phyloP scores from a whole-genome alignment of 1,140 invertebrate genomes.

The Trachymyrmex cornetzi region DNA sequence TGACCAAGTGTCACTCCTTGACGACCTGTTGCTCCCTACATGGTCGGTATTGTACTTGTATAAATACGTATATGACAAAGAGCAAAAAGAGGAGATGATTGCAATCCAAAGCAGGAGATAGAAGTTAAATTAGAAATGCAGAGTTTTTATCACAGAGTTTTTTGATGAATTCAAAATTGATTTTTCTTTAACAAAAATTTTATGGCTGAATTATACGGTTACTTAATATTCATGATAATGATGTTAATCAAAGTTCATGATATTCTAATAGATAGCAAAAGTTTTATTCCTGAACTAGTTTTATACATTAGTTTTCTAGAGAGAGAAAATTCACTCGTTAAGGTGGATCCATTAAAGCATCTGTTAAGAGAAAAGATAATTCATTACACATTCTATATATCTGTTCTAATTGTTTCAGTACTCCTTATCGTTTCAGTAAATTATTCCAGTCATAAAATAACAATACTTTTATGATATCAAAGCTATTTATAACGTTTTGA shows the following conservation, averaged over 20 bases:
- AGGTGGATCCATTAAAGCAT: neutral
- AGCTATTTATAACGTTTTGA: neutral
- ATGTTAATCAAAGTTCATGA: neutral
- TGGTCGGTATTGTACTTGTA: neutral
- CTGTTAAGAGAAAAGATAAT: slow-evolving; percentile 11
- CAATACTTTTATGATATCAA: neutral
- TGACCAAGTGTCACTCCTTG: slow-evolving; percentile 33
- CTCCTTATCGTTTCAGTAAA: neutral
- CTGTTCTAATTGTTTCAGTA: neutral
- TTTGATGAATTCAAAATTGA: neutral
- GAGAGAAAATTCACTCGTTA: neutral
- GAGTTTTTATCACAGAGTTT: neutral
- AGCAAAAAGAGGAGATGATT: neutral
- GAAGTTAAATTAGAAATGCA: neutral
- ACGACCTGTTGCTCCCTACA: slow-evolving; percentile 50
- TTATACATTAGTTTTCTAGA: neutral
- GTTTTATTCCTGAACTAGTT: slow-evolving; percentile 14
- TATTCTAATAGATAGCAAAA: slow-evolving; percentile 18
- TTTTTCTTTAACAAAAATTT: neutral
- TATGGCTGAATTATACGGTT: neutral
- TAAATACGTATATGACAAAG: neutral
- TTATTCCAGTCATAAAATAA: slow-evolving; percentile 1
- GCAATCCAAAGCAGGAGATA: neutral
- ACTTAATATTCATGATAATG: neutral
- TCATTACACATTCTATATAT: neutral